Base-by-base conservation (phyloP, 2,888 invertebrate genomes). In the Penaeus monodon region DNA sequence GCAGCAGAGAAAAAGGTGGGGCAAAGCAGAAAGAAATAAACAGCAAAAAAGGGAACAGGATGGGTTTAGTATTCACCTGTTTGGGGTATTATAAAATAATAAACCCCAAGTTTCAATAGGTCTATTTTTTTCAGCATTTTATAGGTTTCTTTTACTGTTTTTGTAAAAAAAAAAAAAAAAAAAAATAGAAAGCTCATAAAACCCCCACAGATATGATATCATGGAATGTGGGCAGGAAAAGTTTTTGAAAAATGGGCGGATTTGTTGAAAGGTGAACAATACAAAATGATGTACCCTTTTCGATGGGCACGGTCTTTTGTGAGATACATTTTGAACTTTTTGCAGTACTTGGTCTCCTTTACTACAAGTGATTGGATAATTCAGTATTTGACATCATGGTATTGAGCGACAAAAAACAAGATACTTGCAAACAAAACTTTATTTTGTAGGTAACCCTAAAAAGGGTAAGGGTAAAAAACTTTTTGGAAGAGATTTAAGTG, bases 1-100 rank as follows among this genome's bases (percentile, higher is more conserved):
- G 88, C 90, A 49, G 81, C 81, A 81, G 94, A 94, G 92, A 91
- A 89, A 76, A 88, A 83, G 29, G 68, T n/a, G 89, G 74, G 66
- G 17, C 29, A 86, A 81, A 57, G 38, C 57, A n/a, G 29, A 64
- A 24, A 29, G 85, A 29, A 49, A 12, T 76, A 66, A 33, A 38
- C 20, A 33, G 24, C 76, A 49, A 27, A 22, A 29, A 29, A 64
- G 78, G 33, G 20, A 57, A 14, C 33, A 76, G 17, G n/a, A 79
- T 78, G 74, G 73, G 44, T 78, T 78, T 68, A 66, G 20, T 14
- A 64, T 29, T 66, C 73, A 86, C 27, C 80, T 24, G 44, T 77
- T 86, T 66, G 33, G 57, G 38, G 33, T 85, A 29, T 85, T 84
- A 70, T 66, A 81, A 24, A 74, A 77, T 81, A 57, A 57, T 82